Conservation (phyloP, 37 sponge, comb jelly and placozoan species). For the Hormiphora californensis region DNA sequence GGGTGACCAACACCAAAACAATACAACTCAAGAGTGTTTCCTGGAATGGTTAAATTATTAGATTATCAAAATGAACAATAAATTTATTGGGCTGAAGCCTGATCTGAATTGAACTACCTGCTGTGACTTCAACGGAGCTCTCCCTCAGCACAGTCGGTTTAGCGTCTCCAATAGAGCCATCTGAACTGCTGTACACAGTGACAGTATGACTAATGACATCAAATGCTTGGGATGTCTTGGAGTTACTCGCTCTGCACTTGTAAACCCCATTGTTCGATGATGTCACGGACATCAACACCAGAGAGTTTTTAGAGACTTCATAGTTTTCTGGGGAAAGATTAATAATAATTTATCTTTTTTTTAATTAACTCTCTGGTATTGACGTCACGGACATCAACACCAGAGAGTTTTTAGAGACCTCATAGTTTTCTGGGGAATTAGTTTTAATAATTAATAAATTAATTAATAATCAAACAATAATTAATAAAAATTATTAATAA, state of each 20-base stretch:
- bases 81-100: too few species aligned
- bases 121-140: too few species aligned
- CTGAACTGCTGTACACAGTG: not conserved
- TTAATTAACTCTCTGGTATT: too few species aligned
- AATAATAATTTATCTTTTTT: not conserved
- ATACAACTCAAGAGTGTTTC: not conserved
- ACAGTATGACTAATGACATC: constrained; percentile 10
- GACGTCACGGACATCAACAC: constrained; percentile 20
- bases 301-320: not conserved
- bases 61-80: too few species aligned
- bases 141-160: too few species aligned
- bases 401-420: constrained; percentile 2
- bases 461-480: too few species aligned
- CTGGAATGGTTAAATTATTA: too few species aligned
- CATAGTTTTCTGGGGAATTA: not conserved
- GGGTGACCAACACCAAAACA: constrained; percentile 53
- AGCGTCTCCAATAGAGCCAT: not conserved
- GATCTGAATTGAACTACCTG: too few species aligned
- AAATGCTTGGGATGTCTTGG: not conserved
- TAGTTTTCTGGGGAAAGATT: constrained; percentile 14
- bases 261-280: not conserved
- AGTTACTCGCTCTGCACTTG: constrained; percentile 36
- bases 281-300: constrained; percentile 29
- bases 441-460: not conserved
- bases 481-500: too few species aligned